Evolutionary conservation across 92 coral and sea anemone genomes (phyloP), one percentile per base, ranked within the genome.

Genomic region (Epizoanthus illoricatus): DNA sequence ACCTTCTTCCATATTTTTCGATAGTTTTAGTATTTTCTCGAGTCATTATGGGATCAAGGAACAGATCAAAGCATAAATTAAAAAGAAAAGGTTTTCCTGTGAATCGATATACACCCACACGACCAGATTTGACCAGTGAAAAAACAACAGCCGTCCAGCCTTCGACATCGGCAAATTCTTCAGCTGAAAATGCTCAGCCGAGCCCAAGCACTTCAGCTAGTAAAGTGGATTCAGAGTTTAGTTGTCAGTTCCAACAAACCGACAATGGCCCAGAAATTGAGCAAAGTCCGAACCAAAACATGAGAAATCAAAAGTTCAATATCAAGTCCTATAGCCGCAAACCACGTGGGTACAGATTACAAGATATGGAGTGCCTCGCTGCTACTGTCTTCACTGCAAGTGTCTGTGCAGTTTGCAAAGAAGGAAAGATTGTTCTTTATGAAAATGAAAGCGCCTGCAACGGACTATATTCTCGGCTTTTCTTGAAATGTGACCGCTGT

Each of bases 21-120:
- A 69, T 69, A 39, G 49, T 69, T 69, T 69, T 39, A 69, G 52
- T 69, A 69, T 69, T 39, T 69, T 20, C 36, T 33, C 49, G 39
- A 66, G 33, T 33, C 39, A 69, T 70, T 12, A 70, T 70, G 75
- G 75, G 75, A 42, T 70, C 75, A 7, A 69, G 23, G 74, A 70
- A 3, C 13, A 70, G 58, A 70, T 70, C 24, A 70, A 70, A 70
- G 74, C 58, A 18, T 41, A 70, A 58, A 70, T 24, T 28, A 39
- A 43, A 69, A 69, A 69, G 74, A 69, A 69, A 69, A 69, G 74
- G 57, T 43, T 69, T 69, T 69, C 52, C 54, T 63, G 74, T 54
- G 74, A 69, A 15, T 21, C 57, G 74, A 69, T 69, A 39, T 43
- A n/a, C 75, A 39, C 20, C 39, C 33, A 70, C 41, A 33, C 9